A percentile compares a stretch with the other conserved stretches of the same genome.
Conservation (phyloP, 2,113 vertebrate genomes). For the Corydoras sp. region DNA sequence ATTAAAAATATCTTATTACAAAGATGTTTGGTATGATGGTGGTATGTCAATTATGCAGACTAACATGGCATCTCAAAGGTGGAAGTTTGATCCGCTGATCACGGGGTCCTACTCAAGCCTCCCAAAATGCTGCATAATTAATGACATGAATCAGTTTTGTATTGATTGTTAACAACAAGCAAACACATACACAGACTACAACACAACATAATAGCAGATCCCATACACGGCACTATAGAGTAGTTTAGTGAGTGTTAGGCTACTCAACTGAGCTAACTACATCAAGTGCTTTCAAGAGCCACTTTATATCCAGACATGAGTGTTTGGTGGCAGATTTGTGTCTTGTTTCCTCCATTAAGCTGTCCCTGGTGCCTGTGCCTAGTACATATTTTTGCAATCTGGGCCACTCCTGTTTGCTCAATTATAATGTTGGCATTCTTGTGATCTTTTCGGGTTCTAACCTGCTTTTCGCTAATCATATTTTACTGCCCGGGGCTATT, state of each 20-base stretch:
- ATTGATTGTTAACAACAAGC: neutral
- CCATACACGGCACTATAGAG: neutral
- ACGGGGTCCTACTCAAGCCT: neutral
- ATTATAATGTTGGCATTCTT: constrained; percentile 40
- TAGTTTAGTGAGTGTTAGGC: constrained; percentile 1
- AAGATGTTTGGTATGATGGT: neutral
- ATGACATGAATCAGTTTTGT: constrained; percentile 5
- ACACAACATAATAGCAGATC: neutral
- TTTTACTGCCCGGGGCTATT: constrained; percentile 54
- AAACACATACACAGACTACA: neutral
- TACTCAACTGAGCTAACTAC: constrained; percentile 8
- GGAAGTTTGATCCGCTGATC: neutral
- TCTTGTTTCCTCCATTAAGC: constrained; percentile 36
- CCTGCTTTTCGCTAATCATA: constrained; percentile 56
- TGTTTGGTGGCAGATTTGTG: constrained; percentile 39
- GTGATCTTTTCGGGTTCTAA: constrained; percentile 49
- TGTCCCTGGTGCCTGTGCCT: constrained; percentile 35
- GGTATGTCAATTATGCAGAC: neutral
- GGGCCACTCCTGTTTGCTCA: constrained; percentile 47
- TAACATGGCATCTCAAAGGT: neutral
- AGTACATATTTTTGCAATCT: constrained; percentile 44
- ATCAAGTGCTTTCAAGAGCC: constrained; percentile 13
- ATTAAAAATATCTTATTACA: neutral
- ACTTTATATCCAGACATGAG: constrained; percentile 1
- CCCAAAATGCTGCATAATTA: neutral